Evolutionary conservation across 1,140 invertebrate genomes (phyloP), one percentile per base, ranked within the genome.

Genomic region (Rhizoglyphus robini): DNA sequence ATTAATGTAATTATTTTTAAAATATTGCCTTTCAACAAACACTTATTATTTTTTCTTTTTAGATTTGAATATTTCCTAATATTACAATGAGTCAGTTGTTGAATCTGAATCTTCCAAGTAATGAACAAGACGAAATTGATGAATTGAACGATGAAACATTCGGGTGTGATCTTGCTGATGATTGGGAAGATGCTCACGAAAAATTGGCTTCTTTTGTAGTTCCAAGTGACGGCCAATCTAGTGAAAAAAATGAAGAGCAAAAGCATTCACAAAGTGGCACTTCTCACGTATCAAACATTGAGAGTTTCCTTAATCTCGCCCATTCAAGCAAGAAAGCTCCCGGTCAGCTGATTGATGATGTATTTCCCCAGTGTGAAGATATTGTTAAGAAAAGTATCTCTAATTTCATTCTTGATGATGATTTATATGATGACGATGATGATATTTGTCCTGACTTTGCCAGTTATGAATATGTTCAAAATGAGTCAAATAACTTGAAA

Each of bases 101-200:
- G 23, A 32, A 54, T 25, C 23, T 54, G 23, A 20, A 60, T 60
- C 23, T 30, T 5, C 23, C 23, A 48, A 4, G 34, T 29, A 5
- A n/a, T 8, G 61, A 63, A 30, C 2, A 47, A 3, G 63, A 64
- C 18, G 63, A 64, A 15, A 54, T 64, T n/a, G 63, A 64, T 57
- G 63, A 29, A 13, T 38, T 64, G 8, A 64, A 64, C 30, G 47
- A 64, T 51, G 63, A 64, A 64, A 64, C 63, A 32, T 64, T 64
- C 27, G 63, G 63, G 18, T 30, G 30, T 60, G 27, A 32, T 32
- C 34, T 23, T 38, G 36, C 1, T n/a, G 46, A 49, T 36, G 29
- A 51, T 23, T 48, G 47, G 41, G 63, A 51, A 49, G 27, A 30
- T n/a, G 63, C 31, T 27, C 41, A 51, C 46, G 46, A 64, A 57